Evolutionary conservation across 1,140 invertebrate genomes (phyloP), one percentile per base, ranked within the genome.

Genomic region (Drosophila carrolli): DNA sequence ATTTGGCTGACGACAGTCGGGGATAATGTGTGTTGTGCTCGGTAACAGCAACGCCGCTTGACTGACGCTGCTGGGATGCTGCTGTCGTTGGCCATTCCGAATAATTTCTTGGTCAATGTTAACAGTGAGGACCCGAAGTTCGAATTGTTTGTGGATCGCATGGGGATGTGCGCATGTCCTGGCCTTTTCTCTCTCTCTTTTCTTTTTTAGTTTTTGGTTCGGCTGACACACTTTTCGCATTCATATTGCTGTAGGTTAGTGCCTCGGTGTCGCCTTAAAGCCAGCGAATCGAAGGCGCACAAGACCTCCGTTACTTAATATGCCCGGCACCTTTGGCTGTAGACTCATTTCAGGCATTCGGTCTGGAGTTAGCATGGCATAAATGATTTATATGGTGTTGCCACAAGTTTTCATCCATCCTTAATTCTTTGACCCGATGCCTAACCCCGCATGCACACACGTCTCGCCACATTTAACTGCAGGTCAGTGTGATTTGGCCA

Each of bases 401-500:
- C 44, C 68, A 35, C 68, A 71, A 71, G 74, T 85, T 81, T 81
- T 85, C 78, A 81, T 81, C 74, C 78, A 88, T 85, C 82, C 86
- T 85, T 88, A 80, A 89, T 80, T 77, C 65, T 63, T 2, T 23
- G 32, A 9, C 44, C 48, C 32, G 8, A 14, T 29, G 35, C 48
- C 37, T 16, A 48, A 38, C 47, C 62, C 63, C 32, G 14, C 41
- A 43, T 50, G 46, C 43, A 43, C 72, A 56, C 43, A 62, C 51
- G 50, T 59, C 53, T 73, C 72, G 75, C 57, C 58, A 63, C 68
- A 81, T 75, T 89, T 55, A 80, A 88, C 76, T 84, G 75, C 46
- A 76, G 84, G 84, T 88, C 84, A 89, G 80, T 84, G 84, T 78
- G 83, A 88, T 86, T 82, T 89, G 80, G 78, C 68, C 75, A 86